Evolutionary conservation across 2,113 vertebrate species (phyloP).

Genomic region (Chloroceryle aenea): DNA sequence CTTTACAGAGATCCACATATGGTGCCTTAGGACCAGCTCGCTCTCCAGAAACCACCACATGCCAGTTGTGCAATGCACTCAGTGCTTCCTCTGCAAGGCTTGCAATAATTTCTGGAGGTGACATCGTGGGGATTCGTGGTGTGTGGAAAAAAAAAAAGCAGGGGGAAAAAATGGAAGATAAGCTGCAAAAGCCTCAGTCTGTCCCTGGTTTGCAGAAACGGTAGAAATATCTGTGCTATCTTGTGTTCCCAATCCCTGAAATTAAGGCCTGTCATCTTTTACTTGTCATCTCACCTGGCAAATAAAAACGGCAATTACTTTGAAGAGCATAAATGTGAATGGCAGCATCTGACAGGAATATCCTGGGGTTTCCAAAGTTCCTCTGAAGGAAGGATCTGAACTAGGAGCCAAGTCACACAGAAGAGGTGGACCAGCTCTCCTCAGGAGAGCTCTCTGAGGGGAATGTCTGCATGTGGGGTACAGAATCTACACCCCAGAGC

Average conservation of each 20-base stretch:
- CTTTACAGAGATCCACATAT: too few relatives aligned
- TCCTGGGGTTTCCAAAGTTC: neutral
- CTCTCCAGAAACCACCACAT: neutral
- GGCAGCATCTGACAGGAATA: neutral
- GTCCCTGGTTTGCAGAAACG: neutral
- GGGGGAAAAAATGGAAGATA: accelerated
- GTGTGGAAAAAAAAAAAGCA: neutral
- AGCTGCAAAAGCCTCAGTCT: neutral
- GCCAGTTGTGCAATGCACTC: neutral
- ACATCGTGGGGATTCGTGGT: neutral
- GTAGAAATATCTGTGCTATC: neutral
- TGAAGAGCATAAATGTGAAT: neutral
- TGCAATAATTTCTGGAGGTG: neutral
- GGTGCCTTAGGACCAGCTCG: neutral
- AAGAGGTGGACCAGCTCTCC: neutral
- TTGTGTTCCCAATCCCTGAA: neutral
- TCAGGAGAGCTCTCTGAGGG: neutral
- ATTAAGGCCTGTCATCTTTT: neutral
- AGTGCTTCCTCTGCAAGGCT: neutral
- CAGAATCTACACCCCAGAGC: neutral
- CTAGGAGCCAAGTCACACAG: neutral
- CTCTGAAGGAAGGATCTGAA: neutral
- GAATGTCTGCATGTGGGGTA: neutral
- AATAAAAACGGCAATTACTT: neutral
- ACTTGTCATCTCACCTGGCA: neutral